Base-by-base conservation (phyloP, 2,113 vertebrate species). In the Cephalopterus ornatus region DNA sequence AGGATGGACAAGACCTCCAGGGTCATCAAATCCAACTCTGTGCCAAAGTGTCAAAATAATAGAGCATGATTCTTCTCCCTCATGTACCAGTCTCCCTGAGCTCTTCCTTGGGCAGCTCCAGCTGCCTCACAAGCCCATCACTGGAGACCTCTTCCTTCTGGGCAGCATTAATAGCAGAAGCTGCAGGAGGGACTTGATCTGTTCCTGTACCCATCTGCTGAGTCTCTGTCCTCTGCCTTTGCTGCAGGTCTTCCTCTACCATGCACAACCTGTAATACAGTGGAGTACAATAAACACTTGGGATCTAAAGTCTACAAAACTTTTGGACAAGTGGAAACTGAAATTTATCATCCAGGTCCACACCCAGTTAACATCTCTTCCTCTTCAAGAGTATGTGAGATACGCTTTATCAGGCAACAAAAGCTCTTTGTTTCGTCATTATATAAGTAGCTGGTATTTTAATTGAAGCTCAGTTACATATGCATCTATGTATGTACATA, bases 81-180 rank as follows among this genome's bases (percentile, higher is more conserved):
- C 49, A 9, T 0, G 0, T 33, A 10, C 30, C 28, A 63, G 59
- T 24, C 3, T 55, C 23, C 27, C 18, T 55, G 13, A n/a, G 24
- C n/a, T 62, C 11, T 73, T 70, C 39, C 41, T 37, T 8, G 12
- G 55, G 71, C 61, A 87, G 41, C 16, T 58, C 15, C 41, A 61
- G 58, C 50, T 63, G 59, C 37, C 50, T 81, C 3, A 0, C 52
- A 46, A 46, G 14, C 7, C 23, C 1, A 0, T 39, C 0, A 0
- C 35, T 42, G 42, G 26, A 90, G 14, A 21, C 6, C 41, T 53
- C 20, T 53, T 78, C 41, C 13, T 46, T 71, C 65, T 32, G 35
- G 35, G 12, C 27, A 52, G 53, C 39, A 26, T 22, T 22, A 46
- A 16, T 20, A 46, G 23, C 52, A 72, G 37, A 11, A 68, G 35